Percentiles rank a stretch among this genome's conserved stretches.
Conservation (phyloP, 1,140 invertebrate genomes). For the Drosophila ironensis region DNA sequence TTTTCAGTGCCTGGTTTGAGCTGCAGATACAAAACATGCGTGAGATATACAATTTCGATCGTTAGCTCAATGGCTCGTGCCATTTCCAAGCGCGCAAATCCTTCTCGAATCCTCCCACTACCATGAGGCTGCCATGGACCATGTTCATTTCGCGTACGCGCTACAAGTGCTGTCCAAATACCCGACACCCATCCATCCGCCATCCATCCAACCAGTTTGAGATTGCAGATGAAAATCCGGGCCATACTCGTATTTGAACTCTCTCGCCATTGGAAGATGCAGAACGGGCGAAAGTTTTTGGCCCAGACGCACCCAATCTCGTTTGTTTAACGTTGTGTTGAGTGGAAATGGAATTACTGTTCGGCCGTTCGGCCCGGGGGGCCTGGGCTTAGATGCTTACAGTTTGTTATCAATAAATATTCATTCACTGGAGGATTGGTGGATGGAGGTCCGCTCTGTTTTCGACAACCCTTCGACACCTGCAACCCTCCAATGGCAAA, state of each 20-base stretch:
- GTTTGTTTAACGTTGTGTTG: slow-evolving; percentile 40
- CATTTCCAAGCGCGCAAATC: slow-evolving; percentile 44
- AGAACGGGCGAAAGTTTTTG: background rate
- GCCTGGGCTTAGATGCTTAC: slow-evolving; percentile 6
- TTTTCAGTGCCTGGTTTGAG: slow-evolving; percentile 10
- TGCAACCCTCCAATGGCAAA: background rate
- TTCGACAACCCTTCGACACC: slow-evolving; percentile 7
- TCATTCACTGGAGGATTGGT: slow-evolving; percentile 32
- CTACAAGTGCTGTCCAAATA: slow-evolving; percentile 63
- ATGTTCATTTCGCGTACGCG: slow-evolving; percentile 55
- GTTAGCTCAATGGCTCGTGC: slow-evolving; percentile 53
- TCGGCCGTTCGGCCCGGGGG: background rate
- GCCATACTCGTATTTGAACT: slow-evolving; percentile 4
- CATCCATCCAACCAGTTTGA: slow-evolving; percentile 12
- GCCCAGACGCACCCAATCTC: slow-evolving; percentile 6
- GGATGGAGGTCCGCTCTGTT: background rate
- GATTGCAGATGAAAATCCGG: slow-evolving; percentile 32
- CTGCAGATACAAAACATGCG: slow-evolving; percentile 35
- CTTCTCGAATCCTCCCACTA: slow-evolving; percentile 1
- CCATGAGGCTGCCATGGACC: slow-evolving; percentile 34
- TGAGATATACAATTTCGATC: slow-evolving; percentile 48
- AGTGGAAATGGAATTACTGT: slow-evolving; percentile 36
- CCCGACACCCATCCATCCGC: slow-evolving; percentile 35
- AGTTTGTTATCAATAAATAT: slow-evolving; percentile 46
- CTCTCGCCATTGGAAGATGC: slow-evolving; percentile 5